phyloP scores from a whole-genome alignment of 2,888 invertebrate genomes.

The Agonopterix heracliana region DNA sequence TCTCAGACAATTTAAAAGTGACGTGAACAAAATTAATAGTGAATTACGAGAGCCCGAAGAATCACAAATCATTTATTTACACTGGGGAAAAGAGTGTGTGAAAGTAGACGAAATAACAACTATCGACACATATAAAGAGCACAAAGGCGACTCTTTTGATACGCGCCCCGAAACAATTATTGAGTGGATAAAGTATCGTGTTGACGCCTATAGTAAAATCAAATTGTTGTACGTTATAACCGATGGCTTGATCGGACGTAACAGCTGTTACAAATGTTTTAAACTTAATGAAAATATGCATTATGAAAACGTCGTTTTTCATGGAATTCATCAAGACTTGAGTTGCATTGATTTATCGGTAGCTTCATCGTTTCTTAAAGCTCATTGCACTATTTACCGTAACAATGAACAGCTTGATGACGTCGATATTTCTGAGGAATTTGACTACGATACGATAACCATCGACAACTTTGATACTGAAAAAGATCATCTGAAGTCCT shows the following conservation, averaged over 20 bases:
- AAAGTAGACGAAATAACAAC: conserved; percentile 22
- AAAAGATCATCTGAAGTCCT: conserved; percentile 30
- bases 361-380: conserved; percentile 24
- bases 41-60: conserved; percentile 12
- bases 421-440: conserved; percentile 28
- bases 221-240: conserved; percentile 31
- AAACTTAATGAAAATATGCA: conserved; percentile 22
- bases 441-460: conserved; percentile 28
- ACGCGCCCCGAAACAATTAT: conserved; percentile 14
- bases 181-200: conserved; percentile 10
- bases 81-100: conserved; percentile 24
- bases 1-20: conserved; percentile 21
- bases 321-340: conserved; percentile 18
- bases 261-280: conserved; percentile 14
- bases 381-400: conserved; percentile 25
- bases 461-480: conserved; percentile 24
- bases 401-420: conserved; percentile 23
- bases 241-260: conserved; percentile 20
- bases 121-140: conserved; percentile 8
- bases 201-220: conserved; percentile 17
- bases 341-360: conserved; percentile 24
- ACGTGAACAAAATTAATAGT: conserved; percentile 20
- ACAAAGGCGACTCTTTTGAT: not conserved
- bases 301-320: conserved; percentile 29
- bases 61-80: conserved; percentile 26